Percentiles rank a stretch among this genome's conserved stretches.
These are phyloP conservation scores for Grantiella picta DNA, from an alignment of 2,113 vertebrate genomes.

Conservation along the genomic window DNA sequence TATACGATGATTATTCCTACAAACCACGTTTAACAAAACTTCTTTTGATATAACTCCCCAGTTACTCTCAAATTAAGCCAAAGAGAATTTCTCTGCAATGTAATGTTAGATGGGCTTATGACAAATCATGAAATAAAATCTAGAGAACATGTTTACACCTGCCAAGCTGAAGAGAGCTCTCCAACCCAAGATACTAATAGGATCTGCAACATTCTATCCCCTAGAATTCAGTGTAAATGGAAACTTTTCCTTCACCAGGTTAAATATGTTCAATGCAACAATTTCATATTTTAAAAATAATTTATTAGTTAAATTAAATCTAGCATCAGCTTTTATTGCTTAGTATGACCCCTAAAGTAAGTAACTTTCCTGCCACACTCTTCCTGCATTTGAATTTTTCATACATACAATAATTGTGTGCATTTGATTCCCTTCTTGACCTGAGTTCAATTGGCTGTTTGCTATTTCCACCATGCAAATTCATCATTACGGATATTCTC, in stretches of 20 bases:
- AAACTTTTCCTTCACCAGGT: neutral
- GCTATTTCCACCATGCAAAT: neutral
- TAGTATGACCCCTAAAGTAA: neutral
- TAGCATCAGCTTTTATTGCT: neutral
- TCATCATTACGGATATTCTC: neutral
- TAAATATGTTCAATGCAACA: neutral
- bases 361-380: neutral
- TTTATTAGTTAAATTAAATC: neutral
- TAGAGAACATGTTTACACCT: neutral
- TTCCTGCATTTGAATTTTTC: neutral
- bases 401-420: neutral
- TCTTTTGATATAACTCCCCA: neutral
- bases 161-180: neutral
- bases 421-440: neutral
- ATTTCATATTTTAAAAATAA: neutral
- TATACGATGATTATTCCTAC: neutral
- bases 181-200: neutral
- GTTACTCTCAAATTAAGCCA: neutral
- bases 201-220: neutral
- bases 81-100: neutral
- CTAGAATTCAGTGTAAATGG: neutral
- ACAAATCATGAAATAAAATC: neutral
- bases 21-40: neutral
- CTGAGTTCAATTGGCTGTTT: neutral
- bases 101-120: neutral